phyloP scores from a whole-genome alignment of 2,888 invertebrate genomes.

The Clistopyga incitator region DNA sequence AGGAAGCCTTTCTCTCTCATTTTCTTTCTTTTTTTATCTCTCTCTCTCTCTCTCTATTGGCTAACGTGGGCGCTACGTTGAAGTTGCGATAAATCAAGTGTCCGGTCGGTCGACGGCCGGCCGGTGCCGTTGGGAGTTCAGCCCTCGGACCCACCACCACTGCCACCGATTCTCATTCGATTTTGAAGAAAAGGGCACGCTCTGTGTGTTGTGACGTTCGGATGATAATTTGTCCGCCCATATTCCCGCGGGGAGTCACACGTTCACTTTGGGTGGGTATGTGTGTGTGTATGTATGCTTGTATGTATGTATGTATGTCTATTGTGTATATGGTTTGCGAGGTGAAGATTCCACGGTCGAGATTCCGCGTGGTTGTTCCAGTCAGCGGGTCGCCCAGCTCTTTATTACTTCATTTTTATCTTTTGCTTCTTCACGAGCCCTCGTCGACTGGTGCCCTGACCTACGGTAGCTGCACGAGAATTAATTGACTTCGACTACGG shows the following conservation, averaged over 20 bases:
- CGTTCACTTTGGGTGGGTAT: background rate
- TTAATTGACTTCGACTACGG: background rate
- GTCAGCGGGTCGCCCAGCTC: slow-evolving; percentile 62
- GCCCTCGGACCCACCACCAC: slow-evolving; percentile 21
- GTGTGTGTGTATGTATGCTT: slow-evolving; percentile 18
- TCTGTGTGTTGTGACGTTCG: slow-evolving; percentile 76
- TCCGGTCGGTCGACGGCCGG: slow-evolving; percentile 66
- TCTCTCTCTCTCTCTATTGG: slow-evolving; percentile 5
- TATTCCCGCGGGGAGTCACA: slow-evolving; percentile 67
- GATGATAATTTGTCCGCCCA: slow-evolving; percentile 79
- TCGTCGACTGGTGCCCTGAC: background rate
- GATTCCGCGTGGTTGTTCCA: slow-evolving; percentile 34
- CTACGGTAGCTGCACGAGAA: background rate
- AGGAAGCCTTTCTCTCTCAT: slow-evolving; percentile 26
- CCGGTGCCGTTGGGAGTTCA: slow-evolving; percentile 13
- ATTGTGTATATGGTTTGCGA: slow-evolving; percentile 24
- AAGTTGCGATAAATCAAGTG: slow-evolving; percentile 78
- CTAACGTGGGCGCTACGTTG: slow-evolving; percentile 66
- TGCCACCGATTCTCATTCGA: slow-evolving; percentile 45
- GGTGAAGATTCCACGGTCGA: slow-evolving; percentile 35
- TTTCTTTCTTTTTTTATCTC: background rate
- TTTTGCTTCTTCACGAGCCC: slow-evolving; percentile 12
- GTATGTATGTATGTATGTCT: background rate
- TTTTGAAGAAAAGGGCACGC: slow-evolving; percentile 73
- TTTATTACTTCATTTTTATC: slow-evolving; percentile 41